Base-by-base conservation (phyloP, 2,888 invertebrate genomes). In the Reticulitermes lucifugus region DNA sequence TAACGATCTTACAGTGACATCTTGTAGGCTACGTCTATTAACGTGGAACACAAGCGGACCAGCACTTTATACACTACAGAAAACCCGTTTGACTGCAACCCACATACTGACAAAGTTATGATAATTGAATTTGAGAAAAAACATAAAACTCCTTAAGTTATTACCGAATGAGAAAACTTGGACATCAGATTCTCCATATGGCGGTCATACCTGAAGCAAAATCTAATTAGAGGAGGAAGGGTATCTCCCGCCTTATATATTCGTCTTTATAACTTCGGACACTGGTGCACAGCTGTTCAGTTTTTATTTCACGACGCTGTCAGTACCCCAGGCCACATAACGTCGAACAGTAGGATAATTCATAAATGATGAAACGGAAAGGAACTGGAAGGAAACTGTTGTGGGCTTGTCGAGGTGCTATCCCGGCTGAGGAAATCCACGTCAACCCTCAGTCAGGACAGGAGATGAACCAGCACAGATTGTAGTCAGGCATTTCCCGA, bases 41-140 rank as follows among this genome's bases (percentile, higher is more conserved):
- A 25, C 65, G n/a, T 65, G 65, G n/a, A 65, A 25, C 65, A 65
- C 65, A n/a, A 65, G n/a, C 6, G 25, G 25, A 14, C 55, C 55
- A 55, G 18, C 1, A 65, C 25, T 65, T 10, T 12, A 46, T 12
- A 9, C 9, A 7, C 65, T 25, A n/a, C 25, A 12, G 41, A n/a
- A 77, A 77, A 46, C 77, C 77, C 77, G 77, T 77, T 46, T 77
- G 77, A 77, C 77, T 41, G 46, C 77, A 77, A 51, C 77, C 77
- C 77, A 77, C 77, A 77, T 51, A 77, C n/a, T 21, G 77, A 77
- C 77, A 77, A 77, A 77, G 51, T 77, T 46, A 77, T 51, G 77
- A 77, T 77, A 77, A 77, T 46, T 77, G 77, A 77, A 77, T 46
- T 51, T 77, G 77, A 77, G 46, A 22, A n/a, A 77, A 77, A 77